These are phyloP conservation scores for Passerina amoena DNA, from an alignment of 2,113 vertebrate genomes.

Conservation along the genomic window DNA sequence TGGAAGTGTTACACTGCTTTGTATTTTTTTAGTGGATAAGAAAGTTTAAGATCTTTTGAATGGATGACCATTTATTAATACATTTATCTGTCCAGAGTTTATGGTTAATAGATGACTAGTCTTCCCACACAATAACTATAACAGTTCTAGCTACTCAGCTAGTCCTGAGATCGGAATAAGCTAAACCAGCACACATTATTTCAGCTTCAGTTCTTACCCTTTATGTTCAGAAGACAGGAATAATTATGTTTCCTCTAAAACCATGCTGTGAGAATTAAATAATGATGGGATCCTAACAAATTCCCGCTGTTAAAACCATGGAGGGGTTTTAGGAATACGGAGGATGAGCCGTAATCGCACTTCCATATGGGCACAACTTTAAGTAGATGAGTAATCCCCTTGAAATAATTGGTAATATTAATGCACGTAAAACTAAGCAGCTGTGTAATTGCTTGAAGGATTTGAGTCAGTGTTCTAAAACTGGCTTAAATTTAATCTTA, in stretches of 20 bases:
- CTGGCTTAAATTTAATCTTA: neutral
- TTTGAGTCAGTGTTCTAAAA: neutral
- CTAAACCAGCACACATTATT: neutral
- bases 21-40: neutral
- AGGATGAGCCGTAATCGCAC: neutral
- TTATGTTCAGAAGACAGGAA: neutral
- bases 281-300: constrained; percentile 15
- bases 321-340: neutral
- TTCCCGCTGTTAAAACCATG: neutral
- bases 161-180: accelerated
- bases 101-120: neutral
- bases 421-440: constrained; percentile 14
- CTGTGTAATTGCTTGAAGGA: constrained; percentile 18
- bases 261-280: constrained; percentile 25
- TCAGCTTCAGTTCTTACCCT: neutral
- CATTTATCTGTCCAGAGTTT: neutral
- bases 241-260: constrained; percentile 15
- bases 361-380: constrained; percentile 11
- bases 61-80: neutral
- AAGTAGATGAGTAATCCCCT: constrained; percentile 8
- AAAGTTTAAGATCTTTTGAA: neutral
- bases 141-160: neutral
- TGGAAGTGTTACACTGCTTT: neutral
- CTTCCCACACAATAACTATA: neutral
- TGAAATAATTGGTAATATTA: constrained; percentile 20